Conservation (phyloP, 2,888 invertebrate species). For the Siphlonurus alternatus region DNA sequence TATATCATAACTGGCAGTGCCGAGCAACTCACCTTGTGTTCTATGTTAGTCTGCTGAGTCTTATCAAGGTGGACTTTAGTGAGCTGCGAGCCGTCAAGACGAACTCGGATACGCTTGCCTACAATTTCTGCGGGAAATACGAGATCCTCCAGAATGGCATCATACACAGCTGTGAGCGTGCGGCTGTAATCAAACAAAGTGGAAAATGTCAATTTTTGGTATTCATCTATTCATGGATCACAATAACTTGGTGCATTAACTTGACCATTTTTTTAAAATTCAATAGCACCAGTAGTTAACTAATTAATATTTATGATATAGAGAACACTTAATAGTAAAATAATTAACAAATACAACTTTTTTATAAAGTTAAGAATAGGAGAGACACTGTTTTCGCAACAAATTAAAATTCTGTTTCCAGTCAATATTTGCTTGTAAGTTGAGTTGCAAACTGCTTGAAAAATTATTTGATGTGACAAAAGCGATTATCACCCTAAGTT, state of each 20-base stretch:
- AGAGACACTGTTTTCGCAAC: too few relatives aligned
- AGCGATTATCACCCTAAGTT: background rate
- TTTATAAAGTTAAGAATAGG: too few relatives aligned
- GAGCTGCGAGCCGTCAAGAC: constrained; percentile 87
- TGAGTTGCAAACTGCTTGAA: too few relatives aligned
- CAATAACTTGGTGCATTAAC: background rate
- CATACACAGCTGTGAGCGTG: constrained; percentile 94
- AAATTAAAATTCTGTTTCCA: too few relatives aligned
- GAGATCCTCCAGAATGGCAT: constrained; percentile 91
- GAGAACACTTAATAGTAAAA: too few relatives aligned
- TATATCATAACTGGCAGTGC: too few relatives aligned
- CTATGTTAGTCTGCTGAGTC: constrained; percentile 96
- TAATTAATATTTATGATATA: too few relatives aligned
- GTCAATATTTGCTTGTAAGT: too few relatives aligned
- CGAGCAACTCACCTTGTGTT: constrained; percentile 98
- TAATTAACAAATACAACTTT: too few relatives aligned
- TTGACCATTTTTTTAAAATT: constrained; percentile 1
- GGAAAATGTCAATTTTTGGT: background rate
- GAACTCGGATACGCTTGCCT: constrained; percentile 91
- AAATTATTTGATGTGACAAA: too few relatives aligned
- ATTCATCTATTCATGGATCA: background rate
- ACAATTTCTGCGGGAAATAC: constrained; percentile 99
- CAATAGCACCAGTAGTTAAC: too few relatives aligned
- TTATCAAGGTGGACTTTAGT: constrained; percentile 98
- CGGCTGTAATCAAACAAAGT: constrained; percentile 35